Evolutionary conservation across 2,888 invertebrate genomes (phyloP).

Genomic region (Epiblema foenella): DNA sequence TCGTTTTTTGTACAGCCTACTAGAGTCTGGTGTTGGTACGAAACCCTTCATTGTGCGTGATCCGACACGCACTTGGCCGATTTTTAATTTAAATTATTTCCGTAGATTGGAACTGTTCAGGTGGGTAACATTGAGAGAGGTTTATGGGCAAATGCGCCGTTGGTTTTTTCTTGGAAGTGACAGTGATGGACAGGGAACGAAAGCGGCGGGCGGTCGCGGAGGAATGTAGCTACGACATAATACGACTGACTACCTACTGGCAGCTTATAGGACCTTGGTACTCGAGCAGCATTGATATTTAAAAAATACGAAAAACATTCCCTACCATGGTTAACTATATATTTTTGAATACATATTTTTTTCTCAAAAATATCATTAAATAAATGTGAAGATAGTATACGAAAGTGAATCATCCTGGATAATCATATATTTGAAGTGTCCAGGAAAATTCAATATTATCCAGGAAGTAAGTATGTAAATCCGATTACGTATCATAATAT

Average conservation of each 20-base stretch:
- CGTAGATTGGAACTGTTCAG: constrained; percentile 31
- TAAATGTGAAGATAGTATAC: no score
- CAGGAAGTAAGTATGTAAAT: no score
- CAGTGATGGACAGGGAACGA: constrained; percentile 69
- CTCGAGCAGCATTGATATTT: background rate
- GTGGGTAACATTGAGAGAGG: constrained; percentile 42
- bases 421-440: no score
- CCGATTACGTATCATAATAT: no score
- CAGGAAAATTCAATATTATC: no score
- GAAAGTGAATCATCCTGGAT: no score
- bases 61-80: no score
- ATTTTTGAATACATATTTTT: background rate
- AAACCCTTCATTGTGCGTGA: no score
- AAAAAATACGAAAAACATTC: background rate
- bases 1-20: no score
- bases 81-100: constrained; percentile 34
- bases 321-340: background rate
- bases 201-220: constrained; percentile 56
- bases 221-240: constrained; percentile 50
- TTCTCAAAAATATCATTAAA: no score
- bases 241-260: constrained; percentile 32
- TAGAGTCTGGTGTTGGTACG: no score
- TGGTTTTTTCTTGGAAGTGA: constrained; percentile 64
- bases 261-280: constrained; percentile 29
- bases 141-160: constrained; percentile 55